These are phyloP conservation scores for Leptinotarsa juncta DNA, from an alignment of 2,888 invertebrate species.

Conservation along the genomic window DNA sequence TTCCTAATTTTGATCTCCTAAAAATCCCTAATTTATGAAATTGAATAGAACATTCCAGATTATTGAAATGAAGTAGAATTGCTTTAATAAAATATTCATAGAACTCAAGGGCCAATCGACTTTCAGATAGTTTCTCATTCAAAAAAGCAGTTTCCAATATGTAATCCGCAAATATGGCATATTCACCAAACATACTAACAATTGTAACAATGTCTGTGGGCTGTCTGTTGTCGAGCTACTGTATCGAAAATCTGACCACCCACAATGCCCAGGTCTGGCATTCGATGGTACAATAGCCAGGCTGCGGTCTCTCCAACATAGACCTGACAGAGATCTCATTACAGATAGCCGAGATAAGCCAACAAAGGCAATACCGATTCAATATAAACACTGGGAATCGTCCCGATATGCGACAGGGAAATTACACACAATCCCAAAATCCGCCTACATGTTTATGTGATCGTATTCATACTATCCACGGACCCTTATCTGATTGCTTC, in stretches of 20 bases:
- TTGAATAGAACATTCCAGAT: no score
- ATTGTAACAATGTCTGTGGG: slow-evolving; percentile 37
- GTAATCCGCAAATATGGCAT: slow-evolving; percentile 10
- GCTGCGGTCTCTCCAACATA: slow-evolving; percentile 44
- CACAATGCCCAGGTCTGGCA: slow-evolving; percentile 44
- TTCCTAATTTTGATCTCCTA: no score
- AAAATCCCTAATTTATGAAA: no score
- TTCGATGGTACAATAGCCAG: slow-evolving; percentile 36
- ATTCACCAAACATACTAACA: slow-evolving; percentile 37
- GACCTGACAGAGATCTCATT: slow-evolving; percentile 66
- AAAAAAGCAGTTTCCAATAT: background rate
- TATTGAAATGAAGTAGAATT: no score
- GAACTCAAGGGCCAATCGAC: background rate
- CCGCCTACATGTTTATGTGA: slow-evolving; percentile 63
- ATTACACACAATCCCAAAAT: slow-evolving; percentile 64
- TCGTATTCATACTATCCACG: slow-evolving; percentile 52
- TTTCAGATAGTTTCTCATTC: background rate
- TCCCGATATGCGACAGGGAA: slow-evolving; percentile 59
- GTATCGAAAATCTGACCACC: slow-evolving; percentile 51
- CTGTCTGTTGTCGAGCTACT: slow-evolving; percentile 45
- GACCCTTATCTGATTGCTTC: slow-evolving; percentile 62
- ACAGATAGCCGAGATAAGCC: slow-evolving; percentile 66
- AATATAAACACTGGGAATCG: slow-evolving; percentile 65
- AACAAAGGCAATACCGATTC: slow-evolving; percentile 66
- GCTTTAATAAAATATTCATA: background rate